Evolutionary conservation across 2,113 vertebrate species (phyloP).

Genomic region (Sceloporus tristichus): DNA sequence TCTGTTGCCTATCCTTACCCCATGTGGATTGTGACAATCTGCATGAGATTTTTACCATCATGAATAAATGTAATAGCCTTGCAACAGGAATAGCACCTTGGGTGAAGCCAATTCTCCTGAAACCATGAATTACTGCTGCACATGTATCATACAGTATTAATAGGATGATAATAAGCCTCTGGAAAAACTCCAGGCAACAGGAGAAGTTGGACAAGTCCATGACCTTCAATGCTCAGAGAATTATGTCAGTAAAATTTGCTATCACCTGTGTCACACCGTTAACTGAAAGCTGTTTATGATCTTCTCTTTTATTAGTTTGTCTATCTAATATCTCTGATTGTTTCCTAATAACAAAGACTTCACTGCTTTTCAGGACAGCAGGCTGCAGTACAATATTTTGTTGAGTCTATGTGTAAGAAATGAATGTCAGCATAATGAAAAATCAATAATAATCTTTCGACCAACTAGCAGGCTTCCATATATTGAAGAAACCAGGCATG

Average conservation of each 20-base stretch:
- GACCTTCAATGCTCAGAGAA: conserved; percentile 27
- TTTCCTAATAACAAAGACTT: background rate
- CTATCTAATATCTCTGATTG: background rate
- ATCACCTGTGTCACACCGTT: conserved; percentile 24
- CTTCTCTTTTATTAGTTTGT: background rate
- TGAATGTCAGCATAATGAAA: conserved; percentile 32
- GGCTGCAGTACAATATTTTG: background rate
- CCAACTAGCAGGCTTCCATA: conserved; percentile 23
- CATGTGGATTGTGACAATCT: background rate
- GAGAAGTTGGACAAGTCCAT: conserved; percentile 34
- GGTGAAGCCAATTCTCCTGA: background rate
- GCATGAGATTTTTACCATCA: background rate
- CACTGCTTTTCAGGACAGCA: background rate
- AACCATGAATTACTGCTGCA: background rate
- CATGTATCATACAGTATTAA: conserved; percentile 3
- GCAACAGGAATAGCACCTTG: conserved; percentile 1
- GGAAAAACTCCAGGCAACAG: background rate
- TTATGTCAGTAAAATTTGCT: conserved; percentile 36
- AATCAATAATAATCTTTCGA: conserved; percentile 40
- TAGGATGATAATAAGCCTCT: background rate
- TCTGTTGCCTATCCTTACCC: background rate
- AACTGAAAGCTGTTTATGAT: background rate
- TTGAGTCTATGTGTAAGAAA: conserved; percentile 1
- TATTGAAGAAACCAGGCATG: background rate
- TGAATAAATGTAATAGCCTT: conserved; percentile 21